phyloP scores from a whole-genome alignment of 2,888 invertebrate genomes.

The Baccha elongata region DNA sequence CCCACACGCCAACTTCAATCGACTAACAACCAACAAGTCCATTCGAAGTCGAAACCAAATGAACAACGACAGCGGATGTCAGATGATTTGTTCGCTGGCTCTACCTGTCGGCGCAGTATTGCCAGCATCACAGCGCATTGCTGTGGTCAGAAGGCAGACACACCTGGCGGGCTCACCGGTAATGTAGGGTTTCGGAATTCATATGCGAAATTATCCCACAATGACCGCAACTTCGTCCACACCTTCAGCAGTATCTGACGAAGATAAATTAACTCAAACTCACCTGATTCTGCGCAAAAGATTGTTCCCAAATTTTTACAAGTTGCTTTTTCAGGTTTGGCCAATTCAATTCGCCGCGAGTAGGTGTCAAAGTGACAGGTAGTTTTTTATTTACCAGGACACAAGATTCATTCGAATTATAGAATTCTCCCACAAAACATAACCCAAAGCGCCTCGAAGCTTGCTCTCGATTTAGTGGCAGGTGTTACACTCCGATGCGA shows the following conservation, averaged over 20 bases:
- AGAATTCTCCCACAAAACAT: slow-evolving; percentile 57
- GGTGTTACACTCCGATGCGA: slow-evolving; percentile 50
- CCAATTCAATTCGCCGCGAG: slow-evolving; percentile 64
- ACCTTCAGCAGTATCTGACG: slow-evolving; percentile 31
- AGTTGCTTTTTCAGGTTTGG: slow-evolving; percentile 10
- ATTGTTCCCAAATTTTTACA: slow-evolving; percentile 49
- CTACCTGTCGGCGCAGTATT: not conserved
- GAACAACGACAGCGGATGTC: slow-evolving; percentile 20
- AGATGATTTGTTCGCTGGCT: slow-evolving; percentile 36
- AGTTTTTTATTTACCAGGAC: slow-evolving; percentile 69
- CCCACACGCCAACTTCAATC: slow-evolving; percentile 48
- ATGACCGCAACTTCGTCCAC: slow-evolving; percentile 25
- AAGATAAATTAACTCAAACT: slow-evolving; percentile 60
- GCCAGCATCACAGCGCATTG: slow-evolving; percentile 7
- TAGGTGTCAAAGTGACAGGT: slow-evolving; percentile 74
- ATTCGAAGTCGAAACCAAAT: not conserved
- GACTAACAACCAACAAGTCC: slow-evolving; percentile 25
- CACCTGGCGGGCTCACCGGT: slow-evolving; percentile 34
- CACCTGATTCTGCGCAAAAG: slow-evolving; percentile 61
- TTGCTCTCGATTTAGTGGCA: slow-evolving; percentile 53
- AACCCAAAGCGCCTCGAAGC: slow-evolving; percentile 42
- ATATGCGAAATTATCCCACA: slow-evolving; percentile 51
- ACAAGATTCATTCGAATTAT: slow-evolving; percentile 13
- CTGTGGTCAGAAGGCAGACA: not conserved
- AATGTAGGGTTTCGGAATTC: slow-evolving; percentile 24